Percentiles rank a stretch among this genome's conserved stretches.
phyloP scores from a whole-genome alignment of 2,797 vertebrate genomes.

The Rhadinocentrus ornatus region DNA sequence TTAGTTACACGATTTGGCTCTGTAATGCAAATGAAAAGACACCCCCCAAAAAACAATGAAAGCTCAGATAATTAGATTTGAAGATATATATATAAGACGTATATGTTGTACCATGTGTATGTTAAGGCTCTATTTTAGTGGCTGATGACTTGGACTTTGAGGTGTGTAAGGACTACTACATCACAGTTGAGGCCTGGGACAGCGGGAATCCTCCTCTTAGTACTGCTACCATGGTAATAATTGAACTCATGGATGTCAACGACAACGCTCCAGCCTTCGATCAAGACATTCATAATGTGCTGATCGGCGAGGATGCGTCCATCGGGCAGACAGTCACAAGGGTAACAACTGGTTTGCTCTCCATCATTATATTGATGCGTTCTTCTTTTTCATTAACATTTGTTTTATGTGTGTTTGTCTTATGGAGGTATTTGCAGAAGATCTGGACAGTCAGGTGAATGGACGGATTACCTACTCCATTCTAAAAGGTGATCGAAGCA shows the following conservation, averaged over 20 bases:
- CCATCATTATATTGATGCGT: background rate
- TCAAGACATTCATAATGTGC: conserved; percentile 90
- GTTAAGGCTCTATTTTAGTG: conserved; percentile 89
- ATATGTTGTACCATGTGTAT: background rate
- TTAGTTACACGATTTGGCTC: background rate
- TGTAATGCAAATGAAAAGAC: too few relatives aligned
- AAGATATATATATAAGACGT: background rate
- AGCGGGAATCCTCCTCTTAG: conserved; percentile 91
- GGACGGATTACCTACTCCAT: conserved; percentile 92
- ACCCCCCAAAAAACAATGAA: too few relatives aligned
- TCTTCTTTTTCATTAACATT: background rate
- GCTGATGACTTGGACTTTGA: conserved; percentile 94
- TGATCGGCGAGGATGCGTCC: conserved; percentile 91
- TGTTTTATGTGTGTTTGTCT: background rate
- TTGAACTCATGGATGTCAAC: conserved; percentile 95
- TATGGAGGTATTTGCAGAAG: conserved; percentile 90
- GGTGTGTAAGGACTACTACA: conserved; percentile 91
- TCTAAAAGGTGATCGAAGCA: conserved; percentile 91
- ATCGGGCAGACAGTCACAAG: conserved; percentile 89
- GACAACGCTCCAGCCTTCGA: conserved; percentile 93
- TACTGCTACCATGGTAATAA: conserved; percentile 90
- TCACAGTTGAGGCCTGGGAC: conserved; percentile 93
- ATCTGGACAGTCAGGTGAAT: conserved; percentile 93
- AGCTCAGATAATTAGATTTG: background rate
- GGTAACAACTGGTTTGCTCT: conserved; percentile 69